Percentiles rank a stretch among this genome's conserved stretches.
These are phyloP conservation scores for Lasioglossum pauxillum DNA, from an alignment of 2,888 invertebrate genomes.

Conservation along the genomic window DNA sequence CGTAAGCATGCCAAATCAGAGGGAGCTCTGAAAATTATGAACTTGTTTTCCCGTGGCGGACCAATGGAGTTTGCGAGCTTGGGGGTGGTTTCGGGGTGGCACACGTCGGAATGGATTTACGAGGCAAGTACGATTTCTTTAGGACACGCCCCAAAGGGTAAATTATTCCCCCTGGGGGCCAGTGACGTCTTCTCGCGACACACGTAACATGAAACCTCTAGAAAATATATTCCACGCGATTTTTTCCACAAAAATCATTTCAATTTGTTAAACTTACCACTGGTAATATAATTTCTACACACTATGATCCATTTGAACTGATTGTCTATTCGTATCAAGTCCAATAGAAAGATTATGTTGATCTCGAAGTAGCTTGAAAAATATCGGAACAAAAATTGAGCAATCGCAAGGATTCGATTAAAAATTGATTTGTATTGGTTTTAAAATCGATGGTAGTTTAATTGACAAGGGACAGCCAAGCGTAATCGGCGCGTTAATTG, in stretches of 20 bases:
- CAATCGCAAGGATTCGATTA: neutral
- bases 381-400: neutral
- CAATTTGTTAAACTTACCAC: neutral
- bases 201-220: neutral
- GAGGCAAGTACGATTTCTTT: conserved; percentile 66
- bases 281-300: neutral
- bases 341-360: neutral
- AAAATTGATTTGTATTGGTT: neutral
- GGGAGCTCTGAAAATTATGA: conserved; percentile 62
- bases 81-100: conserved; percentile 45
- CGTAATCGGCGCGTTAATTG: conserved; percentile 1
- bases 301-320: neutral
- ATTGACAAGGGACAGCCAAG: neutral
- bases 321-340: neutral
- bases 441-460: neutral
- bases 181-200: conserved; percentile 36
- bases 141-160: conserved; percentile 69
- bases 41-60: conserved; percentile 62
- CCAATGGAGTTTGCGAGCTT: conserved; percentile 38
- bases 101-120: conserved; percentile 68
- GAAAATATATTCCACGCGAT: neutral
- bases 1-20: conserved; percentile 55
- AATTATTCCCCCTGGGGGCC: conserved; percentile 64
- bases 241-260: neutral
- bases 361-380: neutral